A percentile compares a stretch with the other conserved stretches of the same genome.
These are phyloP conservation scores for Thumatha senex DNA, from an alignment of 2,888 invertebrate species.

Conservation along the genomic window DNA sequence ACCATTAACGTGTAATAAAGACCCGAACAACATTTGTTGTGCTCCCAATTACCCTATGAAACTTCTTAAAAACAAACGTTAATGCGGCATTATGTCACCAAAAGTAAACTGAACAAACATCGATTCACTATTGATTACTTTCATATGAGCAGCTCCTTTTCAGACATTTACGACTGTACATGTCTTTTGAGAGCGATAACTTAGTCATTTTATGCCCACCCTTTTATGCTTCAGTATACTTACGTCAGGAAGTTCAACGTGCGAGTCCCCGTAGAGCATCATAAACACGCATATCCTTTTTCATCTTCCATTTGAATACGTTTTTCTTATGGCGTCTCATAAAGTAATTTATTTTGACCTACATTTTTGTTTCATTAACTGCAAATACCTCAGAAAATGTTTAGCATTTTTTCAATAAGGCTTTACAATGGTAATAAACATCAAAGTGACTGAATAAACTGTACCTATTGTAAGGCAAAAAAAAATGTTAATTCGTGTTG, in stretches of 20 bases:
- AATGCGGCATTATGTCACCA: constrained; percentile 33
- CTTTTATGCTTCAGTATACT: constrained; percentile 68
- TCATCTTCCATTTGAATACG: constrained; percentile 70
- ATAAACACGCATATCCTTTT: constrained; percentile 76
- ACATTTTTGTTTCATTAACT: constrained; percentile 38
- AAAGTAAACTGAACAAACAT: constrained; percentile 46
- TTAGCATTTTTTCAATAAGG: constrained; percentile 48
- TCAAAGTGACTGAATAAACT: constrained; percentile 51
- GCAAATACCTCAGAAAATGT: constrained; percentile 28
- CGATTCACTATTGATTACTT: constrained; percentile 77
- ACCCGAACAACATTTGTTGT: constrained; percentile 44
- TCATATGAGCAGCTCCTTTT: constrained; percentile 70
- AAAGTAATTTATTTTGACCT: constrained; percentile 32
- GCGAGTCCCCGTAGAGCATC: constrained; percentile 68
- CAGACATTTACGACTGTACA: constrained; percentile 76
- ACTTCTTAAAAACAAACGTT: constrained; percentile 26
- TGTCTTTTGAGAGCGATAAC: constrained; percentile 80
- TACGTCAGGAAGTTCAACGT: constrained; percentile 70
- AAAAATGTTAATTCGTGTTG: constrained; percentile 44
- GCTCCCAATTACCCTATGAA: constrained; percentile 34
- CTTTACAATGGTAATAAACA: constrained; percentile 51
- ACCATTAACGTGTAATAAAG: constrained; percentile 30
- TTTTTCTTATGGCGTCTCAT: constrained; percentile 47
- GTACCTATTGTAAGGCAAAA: constrained; percentile 44
- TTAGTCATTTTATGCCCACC: constrained; percentile 81